A percentile compares a stretch with the other conserved stretches of the same genome.
These are phyloP conservation scores for Tetraodon nigroviridis DNA, from an alignment of 2,113 vertebrate species.

Conservation along the genomic window DNA sequence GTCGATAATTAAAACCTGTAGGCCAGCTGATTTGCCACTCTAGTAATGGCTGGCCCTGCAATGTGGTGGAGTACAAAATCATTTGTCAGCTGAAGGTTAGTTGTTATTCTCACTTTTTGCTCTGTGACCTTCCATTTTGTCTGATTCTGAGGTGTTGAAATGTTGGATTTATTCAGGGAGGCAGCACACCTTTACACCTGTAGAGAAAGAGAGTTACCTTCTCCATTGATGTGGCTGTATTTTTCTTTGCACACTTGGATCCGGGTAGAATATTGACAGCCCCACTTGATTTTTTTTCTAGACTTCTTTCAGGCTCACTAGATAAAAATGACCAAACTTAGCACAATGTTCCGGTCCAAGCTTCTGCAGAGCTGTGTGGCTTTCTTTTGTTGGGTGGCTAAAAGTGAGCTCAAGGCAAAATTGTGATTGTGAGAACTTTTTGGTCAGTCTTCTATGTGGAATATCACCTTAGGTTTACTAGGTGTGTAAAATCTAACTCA, in stretches of 20 bases:
- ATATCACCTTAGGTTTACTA: slow-evolving; percentile 68
- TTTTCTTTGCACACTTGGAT: slow-evolving; percentile 41
- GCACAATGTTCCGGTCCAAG: slow-evolving; percentile 36
- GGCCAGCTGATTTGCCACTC: too few relatives aligned
- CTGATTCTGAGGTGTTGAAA: too few relatives aligned
- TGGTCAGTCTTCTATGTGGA: slow-evolving; percentile 50
- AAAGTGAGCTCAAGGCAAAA: slow-evolving; percentile 53
- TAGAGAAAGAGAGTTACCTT: slow-evolving; percentile 34
- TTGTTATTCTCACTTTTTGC: too few relatives aligned
- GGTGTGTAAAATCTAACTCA: slow-evolving; percentile 55
- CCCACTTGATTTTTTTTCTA: slow-evolving; percentile 37
- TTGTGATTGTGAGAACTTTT: slow-evolving; percentile 53
- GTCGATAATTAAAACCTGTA: too few relatives aligned
- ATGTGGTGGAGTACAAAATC: too few relatives aligned
- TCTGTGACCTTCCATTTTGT: too few relatives aligned
- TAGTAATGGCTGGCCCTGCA: too few relatives aligned
- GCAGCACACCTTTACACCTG: slow-evolving; percentile 21
- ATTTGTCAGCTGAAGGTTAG: too few relatives aligned
- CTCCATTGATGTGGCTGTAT: slow-evolving; percentile 33
- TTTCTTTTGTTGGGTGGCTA: slow-evolving; percentile 44
- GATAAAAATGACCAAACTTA: slow-evolving; percentile 47
- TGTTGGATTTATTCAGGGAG: slow-evolving; percentile 21
- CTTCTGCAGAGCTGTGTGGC: slow-evolving; percentile 40
- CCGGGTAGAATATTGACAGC: slow-evolving; percentile 49
- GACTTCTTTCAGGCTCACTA: slow-evolving; percentile 41